These are phyloP conservation scores for Arothron firmamentum DNA, from an alignment of 2,113 vertebrate species.

Conservation along the genomic window DNA sequence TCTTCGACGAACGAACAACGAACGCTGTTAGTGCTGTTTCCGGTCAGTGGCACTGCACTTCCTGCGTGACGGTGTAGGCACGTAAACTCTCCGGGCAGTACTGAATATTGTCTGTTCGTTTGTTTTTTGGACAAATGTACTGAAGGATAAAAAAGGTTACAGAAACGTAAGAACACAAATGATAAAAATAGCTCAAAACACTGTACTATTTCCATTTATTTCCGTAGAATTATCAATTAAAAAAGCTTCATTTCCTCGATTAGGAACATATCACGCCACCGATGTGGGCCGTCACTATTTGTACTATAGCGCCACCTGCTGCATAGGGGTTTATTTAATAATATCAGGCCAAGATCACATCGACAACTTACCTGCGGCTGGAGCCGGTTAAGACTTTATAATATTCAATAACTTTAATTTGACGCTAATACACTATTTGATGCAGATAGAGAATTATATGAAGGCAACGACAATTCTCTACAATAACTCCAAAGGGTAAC, in stretches of 20 bases:
- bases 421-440: neutral
- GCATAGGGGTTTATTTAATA: neutral
- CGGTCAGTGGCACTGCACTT: conserved; percentile 17
- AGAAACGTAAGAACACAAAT: too few species aligned
- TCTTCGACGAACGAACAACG: conserved; percentile 10
- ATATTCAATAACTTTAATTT: conserved; percentile 19
- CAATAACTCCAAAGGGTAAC: conserved; percentile 29
- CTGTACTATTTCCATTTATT: too few species aligned
- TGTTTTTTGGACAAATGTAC: too few species aligned
- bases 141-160: too few species aligned
- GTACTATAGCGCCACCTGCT: neutral
- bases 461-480: neutral
- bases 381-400: neutral
- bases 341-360: conserved; percentile 1
- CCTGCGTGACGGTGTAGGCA: conserved; percentile 1
- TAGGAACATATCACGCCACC: too few species aligned
- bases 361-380: conserved; percentile 15
- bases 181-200: too few species aligned
- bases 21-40: conserved; percentile 23
- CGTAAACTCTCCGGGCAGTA: too few species aligned
- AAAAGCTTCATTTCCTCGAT: too few species aligned
- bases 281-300: neutral
- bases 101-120: too few species aligned
- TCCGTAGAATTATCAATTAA: too few species aligned
- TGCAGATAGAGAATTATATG: neutral